phyloP scores from a whole-genome alignment of 37 sponge, comb jelly and placozoan genomes.

The Cliona cf. orientalis region DNA sequence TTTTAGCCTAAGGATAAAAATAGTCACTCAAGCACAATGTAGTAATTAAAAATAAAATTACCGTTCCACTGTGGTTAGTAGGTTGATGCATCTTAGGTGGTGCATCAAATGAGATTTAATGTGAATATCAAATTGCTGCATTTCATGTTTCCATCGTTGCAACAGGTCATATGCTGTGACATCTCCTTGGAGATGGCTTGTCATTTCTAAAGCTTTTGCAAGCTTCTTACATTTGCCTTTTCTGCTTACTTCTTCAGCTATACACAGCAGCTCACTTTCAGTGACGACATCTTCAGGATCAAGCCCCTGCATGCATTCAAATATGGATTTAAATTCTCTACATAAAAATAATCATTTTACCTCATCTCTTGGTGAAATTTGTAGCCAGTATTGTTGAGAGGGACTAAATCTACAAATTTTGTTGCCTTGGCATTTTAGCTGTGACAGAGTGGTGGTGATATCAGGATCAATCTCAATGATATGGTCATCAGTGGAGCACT shows the following conservation, averaged over 20 bases:
- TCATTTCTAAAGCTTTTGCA: conserved; percentile 1
- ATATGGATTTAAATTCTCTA: not conserved
- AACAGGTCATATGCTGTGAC: not conserved
- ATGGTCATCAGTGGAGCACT: conserved; percentile 8
- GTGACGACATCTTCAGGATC: no score
- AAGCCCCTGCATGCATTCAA: no score
- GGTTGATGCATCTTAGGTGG: conserved; percentile 7
- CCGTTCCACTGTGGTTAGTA: no score
- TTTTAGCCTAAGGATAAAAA: no score
- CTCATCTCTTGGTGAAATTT: not conserved
- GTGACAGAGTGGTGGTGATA: not conserved
- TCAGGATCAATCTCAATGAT: not conserved
- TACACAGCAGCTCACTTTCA: not conserved
- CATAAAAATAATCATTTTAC: not conserved
- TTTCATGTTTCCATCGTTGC: not conserved
- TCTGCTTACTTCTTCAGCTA: not conserved
- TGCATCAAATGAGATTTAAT: conserved; percentile 19
- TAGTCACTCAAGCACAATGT: no score
- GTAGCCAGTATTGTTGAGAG: conserved; percentile 18
- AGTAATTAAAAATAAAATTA: no score
- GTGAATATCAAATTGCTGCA: not conserved
- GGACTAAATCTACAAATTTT: not conserved
- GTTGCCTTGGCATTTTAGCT: not conserved
- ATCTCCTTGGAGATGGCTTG: not conserved
- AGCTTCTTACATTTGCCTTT: not conserved